Percentiles rank a stretch among this genome's conserved stretches.
Evolutionary conservation across 2,113 vertebrate genomes (phyloP).

Genomic region (Galeopterus variegatus): DNA sequence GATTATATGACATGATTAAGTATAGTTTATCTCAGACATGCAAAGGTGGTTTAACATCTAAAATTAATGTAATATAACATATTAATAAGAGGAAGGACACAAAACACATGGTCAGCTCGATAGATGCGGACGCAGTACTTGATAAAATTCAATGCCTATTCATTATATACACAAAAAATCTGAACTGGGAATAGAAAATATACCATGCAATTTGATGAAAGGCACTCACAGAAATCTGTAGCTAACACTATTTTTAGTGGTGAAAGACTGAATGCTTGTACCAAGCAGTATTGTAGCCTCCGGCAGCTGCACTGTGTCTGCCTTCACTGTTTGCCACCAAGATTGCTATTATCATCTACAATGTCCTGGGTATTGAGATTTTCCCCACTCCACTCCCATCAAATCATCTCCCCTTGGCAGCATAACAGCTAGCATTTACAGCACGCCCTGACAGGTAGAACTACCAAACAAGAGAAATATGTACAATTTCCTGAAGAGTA

Average conservation of each 20-base stretch:
- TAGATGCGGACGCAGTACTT: neutral
- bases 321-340: neutral
- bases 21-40: neutral
- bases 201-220: neutral
- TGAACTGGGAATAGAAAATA: neutral
- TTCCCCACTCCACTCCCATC: neutral
- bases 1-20: neutral
- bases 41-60: neutral
- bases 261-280: neutral
- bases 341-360: neutral
- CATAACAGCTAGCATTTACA: neutral
- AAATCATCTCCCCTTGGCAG: neutral
- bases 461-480: neutral
- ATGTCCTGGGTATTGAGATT: neutral
- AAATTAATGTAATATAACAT: neutral
- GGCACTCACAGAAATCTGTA: neutral
- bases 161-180: no score
- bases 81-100: neutral
- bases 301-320: neutral
- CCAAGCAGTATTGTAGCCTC: neutral
- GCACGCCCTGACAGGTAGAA: neutral
- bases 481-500: neutral
- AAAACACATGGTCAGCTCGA: neutral
- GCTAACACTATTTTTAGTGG: neutral
- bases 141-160: neutral